These are phyloP conservation scores for Hyphantria cunea DNA, from an alignment of 1,140 invertebrate species.

Conservation along the genomic window DNA sequence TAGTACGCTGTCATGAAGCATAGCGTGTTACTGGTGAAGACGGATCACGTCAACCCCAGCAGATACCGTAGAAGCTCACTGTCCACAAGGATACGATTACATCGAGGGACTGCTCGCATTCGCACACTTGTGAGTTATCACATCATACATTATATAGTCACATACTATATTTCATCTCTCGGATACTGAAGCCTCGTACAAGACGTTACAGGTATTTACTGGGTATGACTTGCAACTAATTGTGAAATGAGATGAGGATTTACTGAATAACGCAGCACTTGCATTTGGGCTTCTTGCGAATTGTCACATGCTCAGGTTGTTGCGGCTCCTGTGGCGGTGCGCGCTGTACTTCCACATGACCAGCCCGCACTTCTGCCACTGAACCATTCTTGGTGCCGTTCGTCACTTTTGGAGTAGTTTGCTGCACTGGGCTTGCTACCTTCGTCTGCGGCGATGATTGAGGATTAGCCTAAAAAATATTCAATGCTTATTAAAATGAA, in stretches of 20 bases:
- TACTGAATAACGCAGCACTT: conserved; percentile 95
- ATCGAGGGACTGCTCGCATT: too few species aligned
- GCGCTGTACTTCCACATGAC: conserved; percentile 88
- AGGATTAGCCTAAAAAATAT: conserved; percentile 54
- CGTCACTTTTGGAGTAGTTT: conserved; percentile 64
- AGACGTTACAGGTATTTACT: too few species aligned
- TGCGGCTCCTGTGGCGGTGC: conserved; percentile 87
- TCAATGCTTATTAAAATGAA: background rate
- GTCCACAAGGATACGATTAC: too few species aligned
- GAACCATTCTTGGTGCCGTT: conserved; percentile 77
- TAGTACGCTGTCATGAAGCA: conserved; percentile 49
- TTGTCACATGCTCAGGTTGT: conserved; percentile 91
- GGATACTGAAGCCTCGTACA: too few species aligned
- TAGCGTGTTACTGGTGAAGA: conserved; percentile 58
- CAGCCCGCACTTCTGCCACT: conserved; percentile 57
- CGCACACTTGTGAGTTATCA: too few species aligned
- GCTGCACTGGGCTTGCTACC: conserved; percentile 54
- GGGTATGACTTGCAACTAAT: too few species aligned
- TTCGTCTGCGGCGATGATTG: conserved; percentile 71
- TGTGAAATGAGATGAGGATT: conserved; percentile 42
- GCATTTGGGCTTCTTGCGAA: conserved; percentile 95
- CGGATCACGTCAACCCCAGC: too few species aligned
- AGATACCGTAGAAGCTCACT: too few species aligned
- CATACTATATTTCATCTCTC: too few species aligned
- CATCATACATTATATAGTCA: too few species aligned